Base-by-base conservation (phyloP, 2,888 invertebrate genomes). In the Tiliacea citrago region DNA sequence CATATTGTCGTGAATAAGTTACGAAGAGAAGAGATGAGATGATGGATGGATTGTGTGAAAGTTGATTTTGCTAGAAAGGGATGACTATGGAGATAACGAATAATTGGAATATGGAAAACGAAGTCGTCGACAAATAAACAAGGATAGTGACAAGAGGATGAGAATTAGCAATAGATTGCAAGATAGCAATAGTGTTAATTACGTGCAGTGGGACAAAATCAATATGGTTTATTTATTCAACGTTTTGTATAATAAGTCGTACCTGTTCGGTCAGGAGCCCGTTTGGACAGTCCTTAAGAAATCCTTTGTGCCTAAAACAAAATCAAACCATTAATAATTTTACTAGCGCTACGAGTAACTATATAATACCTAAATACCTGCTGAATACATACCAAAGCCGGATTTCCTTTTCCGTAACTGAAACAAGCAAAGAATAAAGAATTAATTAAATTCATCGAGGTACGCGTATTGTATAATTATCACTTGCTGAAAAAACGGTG, bases 181-280 rank as follows among this genome's bases (percentile, higher is more conserved):
- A 8, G 8, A 6, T 18, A 47, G 18, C 8, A n/a, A 47, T 16
- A 10, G 12, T 39, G 13, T 24, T 16, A 35, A 8, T 29, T 39
- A 21, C 21, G 6, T 21, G 21, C 24, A 45, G 21, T 18, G 12
- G 21, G 10, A 29, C 13, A 21, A 53, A 49, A 47, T 39, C 39
- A 49, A 62, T 4, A 47, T 47, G 5, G 12, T 12, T 42, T 13
- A 49, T 18, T 35, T 45, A n/a, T 9, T 47, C 10, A 12, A 24
- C 6, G 16, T 39, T 47, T 51, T 57, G 51, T 74, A 57, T 6
- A 13, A 13, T 12, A 4, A 58, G 51, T 67, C 16, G 13, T 96
- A 99, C 99, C 97, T 99, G 99, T 96, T 99, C 99, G 77, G 99
- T 99, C 78, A 99, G 98, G 91, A 99, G 97, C 88, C 99, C 99